Evolutionary conservation across 2,113 vertebrate genomes (phyloP).

Genomic region (Bettongia penicillata): DNA sequence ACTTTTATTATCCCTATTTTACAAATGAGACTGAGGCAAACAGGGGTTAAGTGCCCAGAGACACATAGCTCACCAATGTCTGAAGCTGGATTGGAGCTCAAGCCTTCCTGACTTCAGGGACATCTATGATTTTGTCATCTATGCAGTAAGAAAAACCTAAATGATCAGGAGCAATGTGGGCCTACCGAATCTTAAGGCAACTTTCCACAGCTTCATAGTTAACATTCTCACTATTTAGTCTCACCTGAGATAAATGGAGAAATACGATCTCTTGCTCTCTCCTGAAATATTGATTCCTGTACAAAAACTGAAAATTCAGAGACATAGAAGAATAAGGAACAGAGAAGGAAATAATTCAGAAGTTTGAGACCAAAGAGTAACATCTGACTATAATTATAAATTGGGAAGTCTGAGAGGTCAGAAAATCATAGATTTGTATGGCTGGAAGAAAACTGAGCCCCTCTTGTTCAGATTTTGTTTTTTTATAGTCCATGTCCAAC

Average conservation of each 20-base stretch:
- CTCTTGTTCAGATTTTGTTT: neutral
- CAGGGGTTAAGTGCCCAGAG: neutral
- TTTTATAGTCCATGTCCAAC: neutral
- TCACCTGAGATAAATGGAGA: slow-evolving; percentile 20
- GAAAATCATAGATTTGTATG: neutral
- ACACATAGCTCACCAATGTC: neutral
- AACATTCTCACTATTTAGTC: neutral
- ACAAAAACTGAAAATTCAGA: neutral
- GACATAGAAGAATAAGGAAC: neutral
- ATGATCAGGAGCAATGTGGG: neutral
- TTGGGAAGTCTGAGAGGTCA: neutral
- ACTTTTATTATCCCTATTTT: neutral
- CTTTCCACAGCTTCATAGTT: neutral
- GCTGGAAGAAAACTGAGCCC: neutral
- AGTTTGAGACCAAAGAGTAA: slow-evolving; percentile 10
- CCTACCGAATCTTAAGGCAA: neutral
- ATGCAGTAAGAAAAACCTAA: neutral
- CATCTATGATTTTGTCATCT: neutral
- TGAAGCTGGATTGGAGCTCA: neutral
- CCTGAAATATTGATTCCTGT: neutral
- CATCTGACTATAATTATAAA: neutral
- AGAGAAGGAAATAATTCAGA: neutral
- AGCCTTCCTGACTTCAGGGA: neutral
- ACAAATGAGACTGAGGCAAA: neutral
- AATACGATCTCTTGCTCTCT: neutral